These are phyloP conservation scores for Eilema griseolum DNA, from an alignment of 2,888 invertebrate genomes.

Conservation along the genomic window DNA sequence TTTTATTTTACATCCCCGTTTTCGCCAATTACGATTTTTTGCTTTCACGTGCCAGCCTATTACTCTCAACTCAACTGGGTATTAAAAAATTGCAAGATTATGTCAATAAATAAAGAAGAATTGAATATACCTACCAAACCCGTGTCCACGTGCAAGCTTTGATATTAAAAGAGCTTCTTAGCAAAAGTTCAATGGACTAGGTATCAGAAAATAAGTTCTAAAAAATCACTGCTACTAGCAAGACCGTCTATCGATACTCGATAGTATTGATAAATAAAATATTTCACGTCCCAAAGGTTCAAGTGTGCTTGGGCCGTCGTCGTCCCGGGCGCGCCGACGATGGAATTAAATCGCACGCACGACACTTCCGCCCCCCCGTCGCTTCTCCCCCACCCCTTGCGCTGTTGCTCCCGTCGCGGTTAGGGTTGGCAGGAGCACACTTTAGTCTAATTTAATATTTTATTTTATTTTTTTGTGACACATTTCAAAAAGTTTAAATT, in stretches of 20 bases:
- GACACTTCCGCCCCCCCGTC: slow-evolving; percentile 75
- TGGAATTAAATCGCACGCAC: slow-evolving; percentile 87
- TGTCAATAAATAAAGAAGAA: too few species aligned
- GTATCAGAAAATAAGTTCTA: not conserved
- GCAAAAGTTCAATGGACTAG: not conserved
- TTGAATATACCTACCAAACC: not conserved
- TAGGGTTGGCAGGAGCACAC: slow-evolving; percentile 38
- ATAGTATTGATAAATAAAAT: slow-evolving; percentile 22
- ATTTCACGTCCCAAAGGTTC: slow-evolving; percentile 36
- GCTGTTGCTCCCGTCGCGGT: slow-evolving; percentile 46
- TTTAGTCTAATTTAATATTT: too few species aligned
- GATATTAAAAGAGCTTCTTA: not conserved
- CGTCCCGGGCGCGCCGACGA: slow-evolving; percentile 78
- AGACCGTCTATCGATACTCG: slow-evolving; percentile 27
- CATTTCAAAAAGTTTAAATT: not conserved
- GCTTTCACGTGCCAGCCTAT: not conserved
- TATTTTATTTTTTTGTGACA: not conserved
- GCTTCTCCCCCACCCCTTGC: slow-evolving; percentile 49
- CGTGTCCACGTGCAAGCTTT: not conserved
- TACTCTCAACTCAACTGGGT: too few species aligned
- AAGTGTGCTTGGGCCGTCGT: slow-evolving; percentile 49
- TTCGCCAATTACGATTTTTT: not conserved
- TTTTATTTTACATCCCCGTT: not conserved
- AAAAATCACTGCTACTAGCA: not conserved
- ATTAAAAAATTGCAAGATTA: too few species aligned